Evolutionary conservation across 2,113 vertebrate species (phyloP), one percentile per base, ranked within the genome.

Genomic region (Pterocles gutturalis): DNA sequence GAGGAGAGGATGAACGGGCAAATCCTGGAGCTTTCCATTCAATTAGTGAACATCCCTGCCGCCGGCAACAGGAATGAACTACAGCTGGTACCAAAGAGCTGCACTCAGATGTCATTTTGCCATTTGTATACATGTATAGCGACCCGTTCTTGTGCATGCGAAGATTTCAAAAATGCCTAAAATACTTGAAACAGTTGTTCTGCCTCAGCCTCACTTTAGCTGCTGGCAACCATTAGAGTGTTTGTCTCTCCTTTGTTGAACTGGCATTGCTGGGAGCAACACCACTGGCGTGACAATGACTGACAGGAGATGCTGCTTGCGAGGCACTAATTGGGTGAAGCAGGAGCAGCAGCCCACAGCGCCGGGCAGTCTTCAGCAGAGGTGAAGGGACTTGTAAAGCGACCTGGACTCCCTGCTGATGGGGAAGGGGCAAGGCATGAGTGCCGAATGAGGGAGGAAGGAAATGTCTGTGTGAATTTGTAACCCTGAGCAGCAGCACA

Each of bases 251-350:
- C 91, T 96, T 76, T 96, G 95, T 81, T 51, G 57, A n/a, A 28
- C 89, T 89, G 95, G 93, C 85, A 53, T 83, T 65, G 93, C 95
- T 96, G 85, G 91, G 67, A 92, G 96, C 93, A 79, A 5, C 79
- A 71, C 89, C 78, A 34, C 75, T 76, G 90, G 96, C 92, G 46
- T 5, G 48, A 9, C 65, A n/a, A 41, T 73, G 93, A 92, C 15
- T 93, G 95, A 91, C 90, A 80, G 90, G 58, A 89, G 83, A 29
- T 53, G 55, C 83, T 70, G 89, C 71, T 5, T 7, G 54, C 46
- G 36, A 70, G 85, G 79, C 90, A 45, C 69, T 94, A 95, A 96
- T 54, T 93, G 95, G 88, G 88, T n/a, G 53, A 64, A 67, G 41
- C 18, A 49, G 72, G 76, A 95, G 92, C 61, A 28, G 92, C 80